Evolutionary conservation across 2,797 vertebrate species (phyloP).

Genomic region (Yasuhikotakia modesta): DNA sequence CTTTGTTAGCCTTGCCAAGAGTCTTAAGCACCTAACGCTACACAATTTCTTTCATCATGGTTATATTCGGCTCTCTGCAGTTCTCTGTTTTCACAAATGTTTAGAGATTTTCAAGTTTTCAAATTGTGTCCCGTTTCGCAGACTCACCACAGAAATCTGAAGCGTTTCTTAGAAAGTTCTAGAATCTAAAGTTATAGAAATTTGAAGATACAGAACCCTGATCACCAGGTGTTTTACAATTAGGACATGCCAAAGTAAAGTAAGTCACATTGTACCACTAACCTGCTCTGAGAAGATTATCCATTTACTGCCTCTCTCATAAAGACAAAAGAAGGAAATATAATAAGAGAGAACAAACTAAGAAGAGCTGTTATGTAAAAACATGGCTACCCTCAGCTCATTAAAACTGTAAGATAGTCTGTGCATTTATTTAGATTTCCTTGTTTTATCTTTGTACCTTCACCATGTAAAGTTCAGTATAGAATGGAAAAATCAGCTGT

Average conservation of each 20-base stretch:
- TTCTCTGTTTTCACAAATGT: constrained; percentile 26
- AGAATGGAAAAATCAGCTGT: constrained; percentile 21
- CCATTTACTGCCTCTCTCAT: constrained; percentile 35
- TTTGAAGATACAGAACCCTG: constrained; percentile 11
- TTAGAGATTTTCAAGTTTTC: too few relatives aligned
- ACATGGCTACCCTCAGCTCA: constrained; percentile 67
- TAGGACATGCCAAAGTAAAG: background rate
- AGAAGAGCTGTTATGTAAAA: constrained; percentile 67
- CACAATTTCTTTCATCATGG: constrained; percentile 32
- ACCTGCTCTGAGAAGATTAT: constrained; percentile 62
- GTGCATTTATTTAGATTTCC: constrained; percentile 48
- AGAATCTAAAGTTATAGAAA: constrained; percentile 6
- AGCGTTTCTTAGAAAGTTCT: too few relatives aligned
- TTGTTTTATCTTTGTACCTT: constrained; percentile 67
- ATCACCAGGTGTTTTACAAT: background rate
- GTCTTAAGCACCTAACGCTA: constrained; percentile 24
- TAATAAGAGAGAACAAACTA: constrained; percentile 49
- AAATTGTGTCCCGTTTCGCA: too few relatives aligned
- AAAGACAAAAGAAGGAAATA: constrained; percentile 29
- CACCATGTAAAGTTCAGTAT: constrained; percentile 21
- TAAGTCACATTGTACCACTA: background rate
- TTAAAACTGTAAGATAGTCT: constrained; percentile 62
- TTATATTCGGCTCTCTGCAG: background rate
- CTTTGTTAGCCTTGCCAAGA: constrained; percentile 33
- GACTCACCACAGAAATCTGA: constrained; percentile 9